A percentile compares a stretch with the other conserved stretches of the same genome.
These are phyloP conservation scores for Baronia brevicornis DNA, from an alignment of 2,888 invertebrate species.

Conservation along the genomic window DNA sequence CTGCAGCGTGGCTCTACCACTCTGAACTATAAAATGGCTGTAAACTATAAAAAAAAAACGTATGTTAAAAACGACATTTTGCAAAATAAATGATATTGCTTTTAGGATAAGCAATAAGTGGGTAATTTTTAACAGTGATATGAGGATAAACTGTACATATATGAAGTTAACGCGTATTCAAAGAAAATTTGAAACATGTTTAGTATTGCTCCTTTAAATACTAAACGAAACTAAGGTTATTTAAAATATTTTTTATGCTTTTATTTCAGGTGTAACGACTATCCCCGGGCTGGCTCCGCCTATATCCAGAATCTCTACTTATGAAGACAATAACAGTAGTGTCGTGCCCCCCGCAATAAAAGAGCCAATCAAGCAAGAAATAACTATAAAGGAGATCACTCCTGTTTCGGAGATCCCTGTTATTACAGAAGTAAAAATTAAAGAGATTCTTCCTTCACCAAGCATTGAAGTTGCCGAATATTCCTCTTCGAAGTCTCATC, in stretches of 20 bases:
- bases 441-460: conserved; percentile 58
- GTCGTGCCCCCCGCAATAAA: conserved; percentile 30
- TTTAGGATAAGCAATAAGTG: no score
- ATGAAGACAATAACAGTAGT: conserved; percentile 29
- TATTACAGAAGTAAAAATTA: conserved; percentile 61
- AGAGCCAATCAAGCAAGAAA: conserved; percentile 48
- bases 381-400: conserved; percentile 78
- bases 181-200: no score
- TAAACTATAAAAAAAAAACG: no score
- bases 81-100: no score
- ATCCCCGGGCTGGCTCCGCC: conserved; percentile 40
- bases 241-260: conserved; percentile 3
- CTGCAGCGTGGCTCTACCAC: no score
- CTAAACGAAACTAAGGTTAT: no score
- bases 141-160: no score
- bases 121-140: no score
- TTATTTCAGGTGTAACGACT: conserved; percentile 53
- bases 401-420: conserved; percentile 69
- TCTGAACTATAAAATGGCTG: no score
- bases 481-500: conserved; percentile 59
- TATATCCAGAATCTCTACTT: conserved; percentile 29
- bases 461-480: conserved; percentile 56
- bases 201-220: no score
- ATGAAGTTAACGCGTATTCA: no score
- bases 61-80: no score